A percentile compares a stretch with the other conserved stretches of the same genome.
These are phyloP conservation scores for Morpho deidamia DNA, from an alignment of 2,888 invertebrate species.

Conservation along the genomic window DNA sequence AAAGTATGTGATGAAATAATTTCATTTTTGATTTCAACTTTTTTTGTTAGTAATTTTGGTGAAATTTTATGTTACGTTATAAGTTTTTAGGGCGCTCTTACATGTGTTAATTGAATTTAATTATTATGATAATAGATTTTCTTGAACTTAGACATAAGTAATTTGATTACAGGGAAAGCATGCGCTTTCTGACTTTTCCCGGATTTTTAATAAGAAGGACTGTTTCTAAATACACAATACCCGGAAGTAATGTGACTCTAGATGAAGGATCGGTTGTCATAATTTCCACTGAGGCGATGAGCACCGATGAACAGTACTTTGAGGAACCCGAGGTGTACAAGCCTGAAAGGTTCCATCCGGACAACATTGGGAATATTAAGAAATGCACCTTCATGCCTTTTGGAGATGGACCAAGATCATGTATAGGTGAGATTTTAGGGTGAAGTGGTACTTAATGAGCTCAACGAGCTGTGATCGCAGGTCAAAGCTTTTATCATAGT, in stretches of 20 bases:
- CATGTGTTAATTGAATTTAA: no score
- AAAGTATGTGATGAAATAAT: no score
- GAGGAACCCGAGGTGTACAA: constrained; percentile 27
- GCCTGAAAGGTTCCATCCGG: constrained; percentile 30
- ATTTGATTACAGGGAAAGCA: constrained; percentile 33
- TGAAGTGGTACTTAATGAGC: no score
- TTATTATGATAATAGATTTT: no score
- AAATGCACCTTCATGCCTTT: constrained; percentile 26
- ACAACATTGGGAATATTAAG: constrained; percentile 19
- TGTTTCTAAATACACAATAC: constrained; percentile 23
- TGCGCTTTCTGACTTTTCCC: constrained; percentile 29
- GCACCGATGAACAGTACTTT: constrained; percentile 28
- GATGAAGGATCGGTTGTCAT: constrained; percentile 23
- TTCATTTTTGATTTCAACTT: no score
- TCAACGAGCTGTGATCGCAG: no score
- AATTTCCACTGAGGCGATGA: constrained; percentile 24
- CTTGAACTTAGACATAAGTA: no score
- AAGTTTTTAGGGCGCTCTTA: no score
- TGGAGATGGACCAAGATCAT: constrained; percentile 29
- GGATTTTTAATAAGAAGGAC: constrained; percentile 25
- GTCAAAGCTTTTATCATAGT: no score
- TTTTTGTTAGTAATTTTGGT: no score
- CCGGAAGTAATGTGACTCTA: constrained; percentile 24
- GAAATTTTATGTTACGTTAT: no score
- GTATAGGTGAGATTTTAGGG: constrained; percentile 16